Base-by-base conservation (phyloP, 2,113 vertebrate genomes). In the Cyphomyrus discorhynchus region DNA sequence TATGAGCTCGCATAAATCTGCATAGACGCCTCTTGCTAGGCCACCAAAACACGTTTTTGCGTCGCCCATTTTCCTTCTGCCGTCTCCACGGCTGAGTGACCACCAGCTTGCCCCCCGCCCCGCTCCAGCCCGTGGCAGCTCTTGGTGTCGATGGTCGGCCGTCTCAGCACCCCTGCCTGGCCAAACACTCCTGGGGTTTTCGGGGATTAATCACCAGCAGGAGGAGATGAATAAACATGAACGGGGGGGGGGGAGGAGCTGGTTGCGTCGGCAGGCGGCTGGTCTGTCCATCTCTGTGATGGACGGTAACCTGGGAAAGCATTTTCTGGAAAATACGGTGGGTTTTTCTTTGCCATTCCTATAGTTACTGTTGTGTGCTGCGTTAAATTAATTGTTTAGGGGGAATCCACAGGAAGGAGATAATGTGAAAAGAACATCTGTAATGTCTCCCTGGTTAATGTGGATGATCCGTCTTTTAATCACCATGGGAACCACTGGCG, bases 1-100 rank as follows among this genome's bases (percentile, higher is more conserved):
- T 91, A 88, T 90, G 89, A 56, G 88, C 77, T 82, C 80, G 90
- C 89, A 90, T 91, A 50, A 45, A 90, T 92, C 90, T 90, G 84
- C 89, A 90, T 92, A 89, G 58, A 89, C 89, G 88, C 85, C 70
- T 90, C 80, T 91, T 31, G 39, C n/a, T 58, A 89, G 42, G 74
- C 77, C 49, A 45, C 35, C 50, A 24, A 89, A 70, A 49, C 10
- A 21, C 19, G 31, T 50, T 31, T 53, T 19, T 47, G 45, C 46
- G 47, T 39, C 50, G 10, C 21, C 47, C 6, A 19, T 31, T 50
- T 88, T 74, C 74, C 58, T 10, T 56, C 53, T n/a, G 24, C n/a
- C 21, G 11, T 46, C 24, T 8, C 24, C 58, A 19, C 52, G 27
- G n/a, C 45, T 31, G 84, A n/a, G 10, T 15, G 15, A 7, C 58